Evolutionary conservation across 2,797 vertebrate species (phyloP).

Genomic region (Rhinatrema bivittatum): DNA sequence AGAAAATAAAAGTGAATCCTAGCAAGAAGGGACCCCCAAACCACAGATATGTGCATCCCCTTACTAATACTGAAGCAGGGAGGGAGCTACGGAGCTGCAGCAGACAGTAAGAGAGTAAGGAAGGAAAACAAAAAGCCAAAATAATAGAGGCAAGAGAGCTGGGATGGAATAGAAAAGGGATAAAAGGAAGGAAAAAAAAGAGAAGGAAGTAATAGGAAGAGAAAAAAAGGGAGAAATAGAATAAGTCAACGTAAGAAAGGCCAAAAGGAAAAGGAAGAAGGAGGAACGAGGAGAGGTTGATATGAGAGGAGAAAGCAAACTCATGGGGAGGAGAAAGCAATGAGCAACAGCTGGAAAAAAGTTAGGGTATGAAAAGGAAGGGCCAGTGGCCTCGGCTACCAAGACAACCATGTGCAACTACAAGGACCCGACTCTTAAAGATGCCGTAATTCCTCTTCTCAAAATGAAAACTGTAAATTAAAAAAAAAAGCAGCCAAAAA

Average conservation of each 20-base stretch:
- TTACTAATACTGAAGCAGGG: slow-evolving; percentile 28
- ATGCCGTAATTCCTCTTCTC: slow-evolving; percentile 59
- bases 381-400: slow-evolving; percentile 42
- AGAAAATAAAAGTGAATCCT: slow-evolving; percentile 29
- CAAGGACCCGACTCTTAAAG: slow-evolving; percentile 50
- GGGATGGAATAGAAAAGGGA: too few species aligned
- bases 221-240: slow-evolving; percentile 20
- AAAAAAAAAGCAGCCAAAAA: too few species aligned
- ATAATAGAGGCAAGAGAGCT: slow-evolving; percentile 26
- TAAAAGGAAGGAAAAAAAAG: slow-evolving; percentile 20
- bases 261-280: slow-evolving; percentile 34
- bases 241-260: too few species aligned
- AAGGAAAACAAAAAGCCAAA: slow-evolving; percentile 35
- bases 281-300: slow-evolving; percentile 3
- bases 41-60: slow-evolving; percentile 48
- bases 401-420: slow-evolving; percentile 53
- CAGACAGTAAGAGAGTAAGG: too few species aligned
- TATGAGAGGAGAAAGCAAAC: too few species aligned
- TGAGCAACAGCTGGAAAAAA: too few species aligned
- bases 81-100: slow-evolving; percentile 42
- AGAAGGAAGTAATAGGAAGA: too few species aligned
- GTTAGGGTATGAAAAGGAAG: slow-evolving; percentile 29
- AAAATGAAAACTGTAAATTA: too few species aligned
- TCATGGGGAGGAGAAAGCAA: too few species aligned
- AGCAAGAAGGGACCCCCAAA: slow-evolving; percentile 41